These are phyloP conservation scores for Rapana venosa DNA, from an alignment of 2,888 invertebrate genomes.

Conservation along the genomic window DNA sequence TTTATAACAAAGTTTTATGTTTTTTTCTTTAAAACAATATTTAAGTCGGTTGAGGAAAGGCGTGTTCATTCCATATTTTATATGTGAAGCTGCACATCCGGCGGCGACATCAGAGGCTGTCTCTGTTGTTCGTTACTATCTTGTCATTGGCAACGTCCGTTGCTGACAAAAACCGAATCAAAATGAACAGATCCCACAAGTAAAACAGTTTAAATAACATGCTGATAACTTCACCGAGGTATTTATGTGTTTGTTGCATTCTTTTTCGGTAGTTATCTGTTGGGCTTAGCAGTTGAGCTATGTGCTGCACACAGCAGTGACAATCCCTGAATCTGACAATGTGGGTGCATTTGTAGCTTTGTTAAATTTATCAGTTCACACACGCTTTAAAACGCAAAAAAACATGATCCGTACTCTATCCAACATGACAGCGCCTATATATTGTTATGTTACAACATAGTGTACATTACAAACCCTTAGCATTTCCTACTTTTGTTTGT, in stretches of 20 bases:
- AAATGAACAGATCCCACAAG: background rate
- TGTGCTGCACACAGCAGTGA: too few species aligned
- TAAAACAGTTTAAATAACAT: background rate
- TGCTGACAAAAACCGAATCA: background rate
- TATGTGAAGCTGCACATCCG: background rate
- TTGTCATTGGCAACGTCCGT: constrained; percentile 7
- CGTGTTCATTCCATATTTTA: constrained; percentile 1
- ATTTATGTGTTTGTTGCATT: background rate
- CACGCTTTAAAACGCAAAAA: too few species aligned
- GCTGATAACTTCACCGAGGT: background rate
- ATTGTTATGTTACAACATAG: too few species aligned
- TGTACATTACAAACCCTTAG: too few species aligned
- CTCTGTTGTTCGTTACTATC: background rate
- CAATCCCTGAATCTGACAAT: too few species aligned
- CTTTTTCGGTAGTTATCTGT: background rate
- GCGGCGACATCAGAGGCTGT: background rate
- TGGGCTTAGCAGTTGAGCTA: too few species aligned
- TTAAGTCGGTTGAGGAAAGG: background rate
- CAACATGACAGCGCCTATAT: too few species aligned
- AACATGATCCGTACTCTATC: too few species aligned
- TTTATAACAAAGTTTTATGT: background rate
- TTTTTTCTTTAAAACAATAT: background rate
- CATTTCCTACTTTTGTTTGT: too few species aligned
- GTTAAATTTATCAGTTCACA: too few species aligned
- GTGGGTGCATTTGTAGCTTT: too few species aligned